phyloP scores from a whole-genome alignment of 2,888 invertebrate species.

The Amblyjoppa proteus region DNA sequence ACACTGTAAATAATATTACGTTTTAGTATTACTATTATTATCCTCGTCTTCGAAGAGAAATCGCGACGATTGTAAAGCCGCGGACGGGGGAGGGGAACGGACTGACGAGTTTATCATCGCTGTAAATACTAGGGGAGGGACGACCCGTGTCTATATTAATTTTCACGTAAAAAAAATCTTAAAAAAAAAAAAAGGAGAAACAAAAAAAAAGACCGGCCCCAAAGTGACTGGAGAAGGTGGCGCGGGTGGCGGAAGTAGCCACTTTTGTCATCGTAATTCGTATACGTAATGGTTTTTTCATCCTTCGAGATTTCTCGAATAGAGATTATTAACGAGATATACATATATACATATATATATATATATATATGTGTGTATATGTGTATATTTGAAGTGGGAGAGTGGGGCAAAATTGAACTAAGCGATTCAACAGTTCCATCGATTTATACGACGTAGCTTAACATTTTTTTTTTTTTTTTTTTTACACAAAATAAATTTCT shows the following conservation, averaged over 20 bases:
- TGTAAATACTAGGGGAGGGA: constrained; percentile 59
- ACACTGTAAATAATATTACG: constrained; percentile 63
- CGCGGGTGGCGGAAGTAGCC: constrained; percentile 62
- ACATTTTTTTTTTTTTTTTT: no score
- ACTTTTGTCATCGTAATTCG: constrained; percentile 66
- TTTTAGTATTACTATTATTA: constrained; percentile 61
- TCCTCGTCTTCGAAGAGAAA: constrained; percentile 63
- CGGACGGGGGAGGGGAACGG: background rate
- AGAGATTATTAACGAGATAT: constrained; percentile 56
- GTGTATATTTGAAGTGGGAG: background rate
- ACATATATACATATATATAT: background rate
- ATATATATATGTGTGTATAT: background rate
- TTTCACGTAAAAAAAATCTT: constrained; percentile 51
- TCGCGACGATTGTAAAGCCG: constrained; percentile 38
- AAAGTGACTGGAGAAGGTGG: constrained; percentile 38
- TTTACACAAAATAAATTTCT: no score
- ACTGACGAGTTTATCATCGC: constrained; percentile 24
- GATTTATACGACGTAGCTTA: background rate
- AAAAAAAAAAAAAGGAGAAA: constrained; percentile 36
- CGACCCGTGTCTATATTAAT: constrained; percentile 14
- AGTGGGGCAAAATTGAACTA: background rate
- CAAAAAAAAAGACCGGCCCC: constrained; percentile 18
- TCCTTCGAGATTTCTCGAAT: constrained; percentile 48
- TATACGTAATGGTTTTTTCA: constrained; percentile 60
- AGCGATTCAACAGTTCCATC: background rate